phyloP scores from a whole-genome alignment of 2,888 invertebrate species.

The Xestobium rufovillosum region DNA sequence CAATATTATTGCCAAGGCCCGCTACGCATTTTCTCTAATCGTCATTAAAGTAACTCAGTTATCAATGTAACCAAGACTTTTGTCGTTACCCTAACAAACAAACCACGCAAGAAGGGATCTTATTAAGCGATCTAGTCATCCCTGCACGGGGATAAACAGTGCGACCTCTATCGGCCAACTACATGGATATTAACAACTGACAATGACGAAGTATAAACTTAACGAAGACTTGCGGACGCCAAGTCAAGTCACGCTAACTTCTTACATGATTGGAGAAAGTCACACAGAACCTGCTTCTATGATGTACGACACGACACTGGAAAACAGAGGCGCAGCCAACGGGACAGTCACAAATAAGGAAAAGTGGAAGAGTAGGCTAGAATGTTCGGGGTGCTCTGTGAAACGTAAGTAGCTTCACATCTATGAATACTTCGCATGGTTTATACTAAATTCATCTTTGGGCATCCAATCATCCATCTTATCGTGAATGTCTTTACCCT shows the following conservation, averaged over 20 bases:
- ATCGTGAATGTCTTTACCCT: no score
- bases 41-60: slow-evolving; percentile 4
- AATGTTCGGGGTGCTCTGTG: slow-evolving; percentile 6
- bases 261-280: slow-evolving; percentile 30
- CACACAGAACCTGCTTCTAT: slow-evolving; percentile 4
- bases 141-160: no score
- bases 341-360: not conserved
- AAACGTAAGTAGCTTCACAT: slow-evolving; percentile 10
- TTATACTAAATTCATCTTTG: no score
- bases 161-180: not conserved
- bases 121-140: no score
- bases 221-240: slow-evolving; percentile 31
- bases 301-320: not conserved
- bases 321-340: slow-evolving; percentile 6
- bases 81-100: no score
- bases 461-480: no score
- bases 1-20: slow-evolving; percentile 4
- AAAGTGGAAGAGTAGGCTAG: slow-evolving; percentile 2
- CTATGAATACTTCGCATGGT: no score
- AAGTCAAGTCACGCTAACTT: slow-evolving; percentile 33
- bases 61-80: no score
- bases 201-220: slow-evolving; percentile 52
- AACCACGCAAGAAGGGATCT: no score
- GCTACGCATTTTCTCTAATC: not conserved
- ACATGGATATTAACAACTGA: slow-evolving; percentile 17